Conservation (phyloP, 1,140 invertebrate species). For the Bombus pascuorum region DNA sequence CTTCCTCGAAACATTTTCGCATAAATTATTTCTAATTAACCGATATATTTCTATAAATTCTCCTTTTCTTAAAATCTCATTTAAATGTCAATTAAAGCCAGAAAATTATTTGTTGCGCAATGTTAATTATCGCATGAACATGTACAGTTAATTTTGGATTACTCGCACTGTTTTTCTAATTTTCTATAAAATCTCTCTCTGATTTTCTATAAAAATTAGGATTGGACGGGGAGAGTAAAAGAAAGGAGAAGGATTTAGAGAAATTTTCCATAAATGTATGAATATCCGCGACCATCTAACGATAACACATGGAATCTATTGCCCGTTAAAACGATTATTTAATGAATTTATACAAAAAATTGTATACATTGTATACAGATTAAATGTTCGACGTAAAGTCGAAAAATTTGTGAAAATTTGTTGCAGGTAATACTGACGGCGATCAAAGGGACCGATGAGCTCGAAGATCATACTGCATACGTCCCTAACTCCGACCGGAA, state of each 20-base stretch:
- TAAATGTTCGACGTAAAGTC: neutral
- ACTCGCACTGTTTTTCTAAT: too few species aligned
- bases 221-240: too few species aligned
- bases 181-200: too few species aligned
- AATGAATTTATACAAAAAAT: neutral
- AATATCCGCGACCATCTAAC: too few species aligned
- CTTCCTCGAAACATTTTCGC: neutral
- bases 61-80: neutral
- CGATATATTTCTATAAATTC: too few species aligned
- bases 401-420: neutral
- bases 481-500: slow-evolving; percentile 79
- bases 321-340: too few species aligned
- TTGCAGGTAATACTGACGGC: slow-evolving; percentile 79
- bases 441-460: slow-evolving; percentile 82
- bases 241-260: too few species aligned
- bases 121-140: too few species aligned
- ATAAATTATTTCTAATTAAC: neutral
- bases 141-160: too few species aligned
- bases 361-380: neutral
- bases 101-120: neutral
- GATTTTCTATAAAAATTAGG: too few species aligned
- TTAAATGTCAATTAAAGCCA: neutral
- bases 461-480: slow-evolving; percentile 83
- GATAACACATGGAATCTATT: too few species aligned
- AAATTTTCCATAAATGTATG: too few species aligned